These are phyloP conservation scores for Lepidurus couesii DNA, from an alignment of 1,140 invertebrate genomes.

Conservation along the genomic window DNA sequence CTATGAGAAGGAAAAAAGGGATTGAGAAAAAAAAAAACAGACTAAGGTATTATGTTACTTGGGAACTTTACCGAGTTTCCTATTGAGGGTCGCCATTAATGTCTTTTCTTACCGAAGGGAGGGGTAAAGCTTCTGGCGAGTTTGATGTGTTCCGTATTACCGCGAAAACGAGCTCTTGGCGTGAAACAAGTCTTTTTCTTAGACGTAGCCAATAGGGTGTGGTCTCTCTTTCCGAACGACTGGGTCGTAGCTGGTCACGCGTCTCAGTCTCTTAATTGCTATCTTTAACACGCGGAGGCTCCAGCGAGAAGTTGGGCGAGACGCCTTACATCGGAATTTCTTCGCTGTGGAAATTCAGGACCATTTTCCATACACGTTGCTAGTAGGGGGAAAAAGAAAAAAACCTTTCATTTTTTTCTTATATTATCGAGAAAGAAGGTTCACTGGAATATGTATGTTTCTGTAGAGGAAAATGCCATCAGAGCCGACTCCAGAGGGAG, in stretches of 20 bases:
- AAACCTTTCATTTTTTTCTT: too few species aligned
- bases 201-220: slow-evolving; percentile 10
- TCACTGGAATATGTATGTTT: slow-evolving; percentile 9
- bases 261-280: slow-evolving; percentile 10
- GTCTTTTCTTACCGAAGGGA: not conserved
- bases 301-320: too few species aligned
- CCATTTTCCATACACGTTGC: too few species aligned
- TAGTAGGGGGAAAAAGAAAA: too few species aligned
- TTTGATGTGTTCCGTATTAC: slow-evolving; percentile 1
- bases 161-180: slow-evolving; percentile 17
- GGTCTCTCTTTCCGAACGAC: not conserved
- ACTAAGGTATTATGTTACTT: too few species aligned
- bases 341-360: too few species aligned
- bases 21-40: not conserved
- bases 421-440: not conserved
- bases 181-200: slow-evolving; percentile 19
- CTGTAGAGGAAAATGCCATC: not conserved
- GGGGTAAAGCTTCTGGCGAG: not conserved
- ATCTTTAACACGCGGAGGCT: not conserved
- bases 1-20: not conserved
- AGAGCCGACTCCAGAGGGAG: not conserved
- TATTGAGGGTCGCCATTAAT: slow-evolving; percentile 5
- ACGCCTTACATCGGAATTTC: too few species aligned
- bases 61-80: not conserved
- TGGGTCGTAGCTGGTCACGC: not conserved